phyloP scores from a whole-genome alignment of 2,113 vertebrate genomes.

The Calyptommatus sinebrachiatus region DNA sequence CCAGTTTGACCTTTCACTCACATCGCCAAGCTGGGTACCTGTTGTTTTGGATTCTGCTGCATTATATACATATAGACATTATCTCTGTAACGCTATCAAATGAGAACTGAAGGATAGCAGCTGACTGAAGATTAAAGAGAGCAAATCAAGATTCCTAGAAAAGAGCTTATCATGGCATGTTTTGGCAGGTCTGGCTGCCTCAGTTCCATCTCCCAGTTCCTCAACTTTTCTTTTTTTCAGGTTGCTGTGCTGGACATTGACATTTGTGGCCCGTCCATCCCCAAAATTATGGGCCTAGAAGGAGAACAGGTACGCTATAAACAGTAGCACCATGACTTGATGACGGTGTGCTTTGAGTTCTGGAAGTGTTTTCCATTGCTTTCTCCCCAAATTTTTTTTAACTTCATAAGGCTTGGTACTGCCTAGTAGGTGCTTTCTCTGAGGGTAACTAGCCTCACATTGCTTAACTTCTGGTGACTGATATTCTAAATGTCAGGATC shows the following conservation, averaged over 20 bases:
- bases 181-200: background rate
- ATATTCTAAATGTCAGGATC: background rate
- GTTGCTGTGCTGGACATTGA: constrained; percentile 92
- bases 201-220: background rate
- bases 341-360: background rate
- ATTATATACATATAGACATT: too few species aligned
- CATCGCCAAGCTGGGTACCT: background rate
- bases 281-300: constrained; percentile 94
- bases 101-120: background rate
- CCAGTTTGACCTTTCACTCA: background rate
- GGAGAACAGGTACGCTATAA: constrained; percentile 83
- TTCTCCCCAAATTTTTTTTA: too few species aligned
- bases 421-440: too few species aligned
- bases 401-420: background rate
- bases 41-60: too few species aligned
- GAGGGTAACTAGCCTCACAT: too few species aligned
- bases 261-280: constrained; percentile 93
- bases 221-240: constrained; percentile 56
- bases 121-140: background rate
- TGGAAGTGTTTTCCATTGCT: background rate
- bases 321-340: too few species aligned
- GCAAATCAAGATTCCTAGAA: background rate
- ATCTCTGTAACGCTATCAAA: too few species aligned
- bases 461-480: background rate
- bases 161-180: too few species aligned